Base-by-base conservation (phyloP, 1,140 invertebrate genomes). In the Teleogryllus occipitalis region DNA sequence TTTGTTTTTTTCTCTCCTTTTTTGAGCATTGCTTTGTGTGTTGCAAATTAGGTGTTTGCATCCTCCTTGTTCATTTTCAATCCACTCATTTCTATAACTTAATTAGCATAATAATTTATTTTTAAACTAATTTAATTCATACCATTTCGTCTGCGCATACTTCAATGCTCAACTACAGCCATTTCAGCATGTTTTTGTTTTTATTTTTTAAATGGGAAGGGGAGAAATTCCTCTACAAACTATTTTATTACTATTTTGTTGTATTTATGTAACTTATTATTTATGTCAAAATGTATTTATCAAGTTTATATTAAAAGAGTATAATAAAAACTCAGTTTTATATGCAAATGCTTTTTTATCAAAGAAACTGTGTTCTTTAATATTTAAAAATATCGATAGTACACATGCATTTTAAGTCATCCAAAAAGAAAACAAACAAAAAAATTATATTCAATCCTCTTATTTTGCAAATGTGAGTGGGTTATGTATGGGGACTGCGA, bases 61-160 rank as follows among this genome's bases (percentile, higher is more conserved):
- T 65, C 54, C 54, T 65, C 18, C 54, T 65, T 65, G 54, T 65
- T 65, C 54, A 65, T 65, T 65, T 65, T 65, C 54, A 65, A 65
- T 65, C 54, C 10, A 65, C 54, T 65, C 54, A 65, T 65, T 65
- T 65, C 54, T 65, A 18, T 65, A 65, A 65, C 54, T 65, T 65
- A 65, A 65, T 65, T 65, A 65, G 54, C 18, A 18, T 65, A 65
- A 65, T 65, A 65, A 65, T 65, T 65, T 65, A 65, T 65, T 65
- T 65, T 65, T 65, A 65, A 65, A 65, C 54, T 65, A 65, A 65
- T 65, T 65, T 65, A 65, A 65, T 65, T 65, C 54, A 65, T 65
- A 65, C 18, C 54, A 65, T 65, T 65, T 18, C 18, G 54, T 65
- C 54, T 65, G 54, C 54, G 18, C 54, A 65, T 65, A 65, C 54